A percentile compares a stretch with the other conserved stretches of the same genome.
Conservation (phyloP, 2,888 invertebrate species). For the Torymus aiolomorphi region DNA sequence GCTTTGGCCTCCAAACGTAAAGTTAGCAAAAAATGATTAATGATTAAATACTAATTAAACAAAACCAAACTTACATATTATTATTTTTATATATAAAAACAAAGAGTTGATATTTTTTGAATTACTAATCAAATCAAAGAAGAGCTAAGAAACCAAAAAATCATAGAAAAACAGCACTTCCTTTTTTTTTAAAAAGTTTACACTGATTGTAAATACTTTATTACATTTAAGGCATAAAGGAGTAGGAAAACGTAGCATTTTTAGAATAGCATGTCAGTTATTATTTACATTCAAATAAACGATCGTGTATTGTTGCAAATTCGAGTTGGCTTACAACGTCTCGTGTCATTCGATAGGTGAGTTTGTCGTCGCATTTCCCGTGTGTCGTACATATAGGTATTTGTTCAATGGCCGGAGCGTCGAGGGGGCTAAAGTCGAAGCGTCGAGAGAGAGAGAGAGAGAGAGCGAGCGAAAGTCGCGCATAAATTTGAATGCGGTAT, state of each 20-base stretch:
- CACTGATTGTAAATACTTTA: slow-evolving; percentile 49
- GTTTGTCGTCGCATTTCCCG: background rate
- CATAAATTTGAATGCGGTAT: no score
- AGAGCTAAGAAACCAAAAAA: slow-evolving; percentile 12
- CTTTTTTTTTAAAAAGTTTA: slow-evolving; percentile 34
- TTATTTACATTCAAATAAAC: slow-evolving; percentile 69
- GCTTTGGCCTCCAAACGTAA: no score
- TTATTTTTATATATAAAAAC: no score
- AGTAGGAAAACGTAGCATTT: slow-evolving; percentile 50
- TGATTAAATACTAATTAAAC: no score
- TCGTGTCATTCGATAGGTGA: slow-evolving; percentile 38
- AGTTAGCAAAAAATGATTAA: no score
- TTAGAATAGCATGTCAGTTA: slow-evolving; percentile 51
- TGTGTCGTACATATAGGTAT: background rate
- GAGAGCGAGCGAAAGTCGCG: no score
- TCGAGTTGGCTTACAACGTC: slow-evolving; percentile 69
- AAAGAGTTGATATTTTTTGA: no score
- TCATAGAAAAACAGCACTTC: slow-evolving; percentile 8
- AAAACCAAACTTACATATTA: no score
- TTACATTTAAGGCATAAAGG: slow-evolving; percentile 52
- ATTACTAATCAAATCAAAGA: no score
- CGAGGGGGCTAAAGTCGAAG: no score
- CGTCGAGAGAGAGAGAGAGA: no score
- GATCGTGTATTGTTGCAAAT: slow-evolving; percentile 74
- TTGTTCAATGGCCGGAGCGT: background rate